phyloP scores from a whole-genome alignment of 2,888 invertebrate genomes.

The Iselma pallidipennis region DNA sequence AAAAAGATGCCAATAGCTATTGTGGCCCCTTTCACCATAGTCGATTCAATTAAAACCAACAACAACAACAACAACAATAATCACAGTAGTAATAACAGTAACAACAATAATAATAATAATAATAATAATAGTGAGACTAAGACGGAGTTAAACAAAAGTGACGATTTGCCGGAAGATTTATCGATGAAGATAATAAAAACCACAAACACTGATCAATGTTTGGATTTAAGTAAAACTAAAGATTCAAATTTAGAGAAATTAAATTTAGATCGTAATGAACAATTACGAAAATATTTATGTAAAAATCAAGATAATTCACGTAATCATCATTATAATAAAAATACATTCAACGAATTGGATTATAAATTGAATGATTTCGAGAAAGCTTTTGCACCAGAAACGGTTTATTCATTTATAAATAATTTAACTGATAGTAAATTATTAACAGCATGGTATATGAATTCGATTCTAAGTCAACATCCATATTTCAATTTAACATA shows the following conservation, averaged over 20 bases:
- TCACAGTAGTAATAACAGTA: constrained; percentile 25
- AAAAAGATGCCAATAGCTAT: constrained; percentile 61
- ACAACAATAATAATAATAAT: constrained; percentile 29
- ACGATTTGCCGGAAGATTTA: constrained; percentile 52
- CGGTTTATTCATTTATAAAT: constrained; percentile 54
- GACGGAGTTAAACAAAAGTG: constrained; percentile 41
- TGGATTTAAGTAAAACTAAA: constrained; percentile 38
- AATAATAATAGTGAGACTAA: constrained; percentile 34
- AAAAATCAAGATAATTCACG: constrained; percentile 50
- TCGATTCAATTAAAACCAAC: constrained; percentile 34
- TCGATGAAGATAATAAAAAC: constrained; percentile 42
- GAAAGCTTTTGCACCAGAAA: constrained; percentile 44
- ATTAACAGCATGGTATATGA: constrained; percentile 57
- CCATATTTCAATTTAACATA: constrained; percentile 42
- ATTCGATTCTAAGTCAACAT: constrained; percentile 47
- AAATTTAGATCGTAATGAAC: constrained; percentile 45
- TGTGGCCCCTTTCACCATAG: constrained; percentile 56
- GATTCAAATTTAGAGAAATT: constrained; percentile 26
- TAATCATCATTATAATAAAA: constrained; percentile 52
- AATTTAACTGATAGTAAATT: constrained; percentile 56
- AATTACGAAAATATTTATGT: constrained; percentile 44
- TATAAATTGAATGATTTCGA: constrained; percentile 45
- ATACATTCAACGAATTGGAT: constrained; percentile 49
- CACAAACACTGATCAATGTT: constrained; percentile 30
- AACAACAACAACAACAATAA: constrained; percentile 36